Base-by-base conservation (phyloP, 2,888 invertebrate genomes). In the Drosophila acutilabella region DNA sequence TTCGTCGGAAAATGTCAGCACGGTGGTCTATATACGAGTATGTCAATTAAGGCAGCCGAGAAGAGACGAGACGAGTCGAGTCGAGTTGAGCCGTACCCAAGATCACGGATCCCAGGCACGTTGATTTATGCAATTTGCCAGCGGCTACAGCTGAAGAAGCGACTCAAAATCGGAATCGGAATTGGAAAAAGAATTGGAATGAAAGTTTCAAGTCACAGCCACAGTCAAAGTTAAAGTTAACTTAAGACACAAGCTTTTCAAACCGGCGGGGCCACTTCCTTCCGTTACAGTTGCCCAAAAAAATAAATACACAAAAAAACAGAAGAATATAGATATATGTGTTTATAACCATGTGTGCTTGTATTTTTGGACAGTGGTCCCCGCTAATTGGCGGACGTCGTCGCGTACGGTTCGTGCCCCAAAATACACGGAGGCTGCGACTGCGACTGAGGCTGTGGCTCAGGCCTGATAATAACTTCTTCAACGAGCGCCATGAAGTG, bases 401-500 rank as follows among this genome's bases (percentile, higher is more conserved):
- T 87, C 78, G 83, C 67, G 71, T 66, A 60, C 66, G 81, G 83
- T 86, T 68, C 78, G 69, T 80, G 83, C 85, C 69, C 74, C 62
- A 62, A 56, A 54, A 60, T 30, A 30, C 30, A 30, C 30, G 30
- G 30, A 30, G 30, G 30, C 54, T 48, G 45, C 20, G 44, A 11
- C 62, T 23, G 42, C 69, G 60, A 23, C 23, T 23, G 30, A 30
- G 30, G 8, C 54, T 48, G 45, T 36, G 44, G 13, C 64, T 33
- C 26, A 72, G 60, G 65, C 66, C 76, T 69, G 84, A 88, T 84
- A 84, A 84, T 84, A 84, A 84, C 83, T 84, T 89, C 89, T 84
- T 84, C 83, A 84, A 89, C 89, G 81, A 84, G 89, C 75, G 68
- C 89, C 89, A 87, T 84, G 85, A 87, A 89, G 85, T 84, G 89